Evolutionary conservation across 2,797 vertebrate species (phyloP), one percentile per base, ranked within the genome.

Genomic region (Arctocebus calabarensis): DNA sequence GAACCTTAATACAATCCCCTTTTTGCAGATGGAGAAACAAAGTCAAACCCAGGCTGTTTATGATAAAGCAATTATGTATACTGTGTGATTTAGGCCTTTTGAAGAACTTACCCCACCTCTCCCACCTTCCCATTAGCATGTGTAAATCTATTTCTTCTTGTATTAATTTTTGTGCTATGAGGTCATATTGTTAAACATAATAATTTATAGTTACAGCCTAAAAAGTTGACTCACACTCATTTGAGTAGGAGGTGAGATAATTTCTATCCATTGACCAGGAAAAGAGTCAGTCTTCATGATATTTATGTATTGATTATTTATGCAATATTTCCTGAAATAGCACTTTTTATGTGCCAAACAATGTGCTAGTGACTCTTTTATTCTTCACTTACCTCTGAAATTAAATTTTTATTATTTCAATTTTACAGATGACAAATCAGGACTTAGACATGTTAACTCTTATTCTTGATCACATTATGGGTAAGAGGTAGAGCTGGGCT

Each of bases 241-340:
- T 23, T 84, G 43, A 92, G 70, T 59, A 48, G 22, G 73, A 90
- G 17, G 45, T 73, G 74, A 90, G 52, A 19, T 71, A 61, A 48
- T 84, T 92, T 43, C 86, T 94, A 84, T 29, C 48, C n/a, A 37
- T 66, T 5, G 45, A 8, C 32, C 37, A 88, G 74, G 43, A 70
- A 83, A 93, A 81, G 11, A 75, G 25, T 52, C 71, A 48, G 79
- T 84, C 48, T 84, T 95, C 79, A n/a, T 34, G 34, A 87, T 66
- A 81, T 29, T 84, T 79, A 64, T 20, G 22, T 43, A 61, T 48
- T 79, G 57, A 52, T 92, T 71, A 90, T 71, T 70, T 94, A 45
- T 79, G 43, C 11, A 62, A 2, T 64, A 62, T 66, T 79, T 88
- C 40, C 61, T 66, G 57, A 71, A 7, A 27, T 9, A 89, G 32